Evolutionary conservation across 2,888 invertebrate species (phyloP), one percentile per base, ranked within the genome.

Genomic region (Pyralis farinalis): DNA sequence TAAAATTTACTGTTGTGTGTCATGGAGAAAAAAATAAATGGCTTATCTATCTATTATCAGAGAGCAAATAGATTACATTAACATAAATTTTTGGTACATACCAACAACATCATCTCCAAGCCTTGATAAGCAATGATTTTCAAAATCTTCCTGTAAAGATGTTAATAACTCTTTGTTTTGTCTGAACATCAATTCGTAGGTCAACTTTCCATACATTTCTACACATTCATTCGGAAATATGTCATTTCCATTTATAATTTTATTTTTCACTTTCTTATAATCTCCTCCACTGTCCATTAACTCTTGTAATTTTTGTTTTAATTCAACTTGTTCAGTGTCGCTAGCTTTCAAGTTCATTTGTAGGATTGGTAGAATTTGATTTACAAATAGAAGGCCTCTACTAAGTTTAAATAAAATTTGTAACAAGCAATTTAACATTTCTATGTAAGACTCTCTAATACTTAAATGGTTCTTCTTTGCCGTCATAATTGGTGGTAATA

Each of bases 361-460:
- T 4, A 88, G 44, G 12, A 62, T 55, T 50, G 86, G 82, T 57
- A 90, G 61, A 37, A 88, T 74, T 62, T 82, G 71, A 22, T 60
- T 72, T 1, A 89, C 33, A 52, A 89, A 90, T 11, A 60, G 47
- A 3, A 66, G 71, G 0, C 89, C 89, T 49, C 78, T 64, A 40
- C 88, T 86, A 1, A 89, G 46, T 70, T 89, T 89, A 43, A 85
- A 90, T 10, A 84, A 47, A 12, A 71, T 81, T 61, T 86, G 79
- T n/a, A 88, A 28, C 12, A 89, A 58, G 35, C 63, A 80, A 47
- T 82, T 85, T 6, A 88, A 46, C 58, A 74, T 83, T 37, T 83
- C 74, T 45, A 45, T 68, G 32, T 87, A 88, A 0, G 63, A 51
- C 46, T 74, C 66, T 8, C 55, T 41, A 1, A 69, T 44, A 37